These are phyloP conservation scores for Cotesia glomerata DNA, from an alignment of 1,140 invertebrate species.

Conservation along the genomic window DNA sequence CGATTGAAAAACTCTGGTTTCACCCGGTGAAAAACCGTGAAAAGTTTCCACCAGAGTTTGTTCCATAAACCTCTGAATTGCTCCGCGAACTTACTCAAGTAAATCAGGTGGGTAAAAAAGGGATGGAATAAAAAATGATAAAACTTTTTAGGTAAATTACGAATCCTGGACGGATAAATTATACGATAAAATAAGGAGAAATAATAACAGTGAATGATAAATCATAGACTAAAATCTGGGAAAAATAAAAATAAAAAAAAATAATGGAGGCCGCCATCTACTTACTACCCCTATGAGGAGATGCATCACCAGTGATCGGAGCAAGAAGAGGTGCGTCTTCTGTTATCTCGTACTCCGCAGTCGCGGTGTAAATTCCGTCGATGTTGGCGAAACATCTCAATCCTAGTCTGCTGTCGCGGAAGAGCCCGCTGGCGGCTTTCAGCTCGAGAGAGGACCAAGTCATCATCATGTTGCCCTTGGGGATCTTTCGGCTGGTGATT, in stretches of 20 bases:
- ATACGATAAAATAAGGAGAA: not conserved
- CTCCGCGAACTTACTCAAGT: not conserved
- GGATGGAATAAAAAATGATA: not conserved
- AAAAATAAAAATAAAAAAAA: no score
- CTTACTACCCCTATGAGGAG: slow-evolving; percentile 55
- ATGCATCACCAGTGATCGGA: slow-evolving; percentile 57
- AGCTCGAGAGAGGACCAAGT: slow-evolving; percentile 50
- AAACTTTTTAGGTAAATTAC: not conserved
- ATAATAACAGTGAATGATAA: not conserved
- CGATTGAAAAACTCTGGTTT: slow-evolving; percentile 16
- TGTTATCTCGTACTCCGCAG: slow-evolving; percentile 48
- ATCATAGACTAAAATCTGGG: no score
- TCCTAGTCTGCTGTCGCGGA: slow-evolving; percentile 44
- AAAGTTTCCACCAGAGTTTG: slow-evolving; percentile 1
- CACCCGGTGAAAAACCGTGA: not conserved
- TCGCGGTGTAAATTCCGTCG: slow-evolving; percentile 49
- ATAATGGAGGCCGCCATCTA: slow-evolving; percentile 16
- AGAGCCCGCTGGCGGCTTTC: slow-evolving; percentile 49
- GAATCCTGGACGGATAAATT: no score
- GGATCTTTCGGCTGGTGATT: slow-evolving; percentile 31
- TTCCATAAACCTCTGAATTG: not conserved
- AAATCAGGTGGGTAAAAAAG: slow-evolving; percentile 6
- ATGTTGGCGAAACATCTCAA: slow-evolving; percentile 55
- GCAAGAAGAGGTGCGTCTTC: slow-evolving; percentile 55
- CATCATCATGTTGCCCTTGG: slow-evolving; percentile 38